These are phyloP conservation scores for Oryctes rhinoceros DNA, from an alignment of 1,140 invertebrate species.

Conservation along the genomic window DNA sequence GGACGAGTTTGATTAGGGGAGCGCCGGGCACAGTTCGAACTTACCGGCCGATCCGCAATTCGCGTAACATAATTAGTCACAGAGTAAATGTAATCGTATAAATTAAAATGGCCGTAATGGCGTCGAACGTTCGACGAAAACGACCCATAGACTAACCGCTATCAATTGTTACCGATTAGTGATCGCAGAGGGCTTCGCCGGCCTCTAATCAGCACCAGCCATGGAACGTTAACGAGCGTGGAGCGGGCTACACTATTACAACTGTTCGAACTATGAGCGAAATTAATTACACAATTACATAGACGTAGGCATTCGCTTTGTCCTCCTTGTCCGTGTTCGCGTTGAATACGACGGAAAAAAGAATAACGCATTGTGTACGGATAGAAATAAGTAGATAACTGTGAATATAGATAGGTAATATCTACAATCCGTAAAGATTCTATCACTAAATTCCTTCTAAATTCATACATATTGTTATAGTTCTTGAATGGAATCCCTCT, in stretches of 20 bases:
- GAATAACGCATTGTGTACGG: neutral
- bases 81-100: conserved; percentile 38
- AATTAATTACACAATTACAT: conserved; percentile 40
- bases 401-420: too few relatives aligned
- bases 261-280: conserved; percentile 37
- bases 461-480: too few relatives aligned
- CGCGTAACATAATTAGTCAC: conserved; percentile 38
- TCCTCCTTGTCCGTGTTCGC: conserved; percentile 10
- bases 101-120: conserved; percentile 39
- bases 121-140: conserved; percentile 39
- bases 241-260: neutral
- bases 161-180: conserved; percentile 43
- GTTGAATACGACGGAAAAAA: neutral
- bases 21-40: conserved; percentile 1
- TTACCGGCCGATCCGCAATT: conserved; percentile 29
- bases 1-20: conserved; percentile 28
- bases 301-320: conserved; percentile 9
- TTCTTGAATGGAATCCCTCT: too few relatives aligned
- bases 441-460: too few relatives aligned
- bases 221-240: conserved; percentile 40
- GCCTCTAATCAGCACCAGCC: conserved; percentile 41
- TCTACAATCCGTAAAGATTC: too few relatives aligned
- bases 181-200: conserved; percentile 22
- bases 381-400: neutral
- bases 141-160: conserved; percentile 38